Evolutionary conservation across 2,113 vertebrate species (phyloP).

Genomic region (Papio anubis): DNA sequence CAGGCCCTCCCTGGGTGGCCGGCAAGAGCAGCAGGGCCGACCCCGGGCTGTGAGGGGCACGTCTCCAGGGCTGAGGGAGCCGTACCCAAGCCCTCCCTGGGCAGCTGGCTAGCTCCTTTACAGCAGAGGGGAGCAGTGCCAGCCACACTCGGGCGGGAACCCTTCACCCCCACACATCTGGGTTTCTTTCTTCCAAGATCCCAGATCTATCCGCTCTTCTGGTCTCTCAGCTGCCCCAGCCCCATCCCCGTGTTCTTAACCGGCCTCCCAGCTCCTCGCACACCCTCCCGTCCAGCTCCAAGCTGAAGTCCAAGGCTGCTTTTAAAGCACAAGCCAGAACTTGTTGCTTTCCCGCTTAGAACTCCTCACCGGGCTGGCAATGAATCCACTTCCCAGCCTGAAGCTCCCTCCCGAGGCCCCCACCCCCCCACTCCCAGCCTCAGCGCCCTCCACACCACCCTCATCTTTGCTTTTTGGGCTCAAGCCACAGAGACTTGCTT

Average conservation of each 20-base stretch:
- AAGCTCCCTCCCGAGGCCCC: too few relatives aligned
- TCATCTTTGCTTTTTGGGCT: not conserved
- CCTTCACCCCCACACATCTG: not conserved
- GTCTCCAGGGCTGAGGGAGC: not conserved
- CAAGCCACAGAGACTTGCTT: too few relatives aligned
- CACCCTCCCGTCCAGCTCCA: not conserved
- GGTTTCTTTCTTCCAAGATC: not conserved
- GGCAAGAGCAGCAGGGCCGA: not conserved
- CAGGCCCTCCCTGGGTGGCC: accelerated
- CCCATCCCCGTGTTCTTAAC: not conserved
- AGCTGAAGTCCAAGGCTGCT: not conserved
- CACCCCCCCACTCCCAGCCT: not conserved
- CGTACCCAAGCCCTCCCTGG: accelerated
- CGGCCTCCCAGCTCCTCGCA: not conserved
- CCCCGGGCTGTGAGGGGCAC: too few relatives aligned
- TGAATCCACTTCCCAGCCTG: not conserved
- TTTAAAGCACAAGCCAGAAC: not conserved
- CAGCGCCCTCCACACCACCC: not conserved
- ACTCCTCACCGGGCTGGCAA: not conserved
- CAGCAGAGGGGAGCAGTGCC: not conserved
- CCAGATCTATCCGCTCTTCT: not conserved
- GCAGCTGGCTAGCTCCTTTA: not conserved
- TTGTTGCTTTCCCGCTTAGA: not conserved
- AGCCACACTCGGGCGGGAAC: not conserved
- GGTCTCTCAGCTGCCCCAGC: not conserved